Evolutionary conservation across 2,888 invertebrate species (phyloP).

Genomic region (Caenorhabditis sp.): DNA sequence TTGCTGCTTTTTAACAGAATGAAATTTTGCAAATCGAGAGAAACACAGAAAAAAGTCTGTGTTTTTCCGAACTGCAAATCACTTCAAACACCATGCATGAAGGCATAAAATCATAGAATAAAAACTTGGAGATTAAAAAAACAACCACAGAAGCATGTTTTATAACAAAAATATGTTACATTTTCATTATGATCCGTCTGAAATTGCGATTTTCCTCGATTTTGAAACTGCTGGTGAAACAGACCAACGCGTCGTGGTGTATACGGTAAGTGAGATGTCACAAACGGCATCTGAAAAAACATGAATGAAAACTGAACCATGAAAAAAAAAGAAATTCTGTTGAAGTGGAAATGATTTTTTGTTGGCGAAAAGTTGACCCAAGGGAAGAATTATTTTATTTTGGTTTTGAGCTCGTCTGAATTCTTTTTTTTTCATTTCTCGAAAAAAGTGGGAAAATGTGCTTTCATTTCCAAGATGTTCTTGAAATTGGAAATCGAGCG

Average conservation of each 20-base stretch:
- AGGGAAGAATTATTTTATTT: slow-evolving; percentile 6
- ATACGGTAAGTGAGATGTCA: slow-evolving; percentile 38
- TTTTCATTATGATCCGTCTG: slow-evolving; percentile 24
- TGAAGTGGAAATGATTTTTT: background rate
- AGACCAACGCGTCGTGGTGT: slow-evolving; percentile 29
- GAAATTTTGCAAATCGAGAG: too few species aligned
- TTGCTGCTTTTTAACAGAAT: background rate
- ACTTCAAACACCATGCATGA: background rate
- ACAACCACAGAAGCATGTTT: background rate
- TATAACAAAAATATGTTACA: slow-evolving; percentile 11
- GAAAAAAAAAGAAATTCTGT: slow-evolving; percentile 1
- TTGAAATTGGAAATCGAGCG: background rate
- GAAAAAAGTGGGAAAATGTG: background rate
- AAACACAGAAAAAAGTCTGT: too few species aligned
- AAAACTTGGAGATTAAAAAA: background rate
- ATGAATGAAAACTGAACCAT: background rate
- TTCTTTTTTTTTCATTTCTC: slow-evolving; percentile 4
- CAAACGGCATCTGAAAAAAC: slow-evolving; percentile 41
- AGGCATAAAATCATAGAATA: too few species aligned
- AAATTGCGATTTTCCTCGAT: background rate
- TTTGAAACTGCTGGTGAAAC: slow-evolving; percentile 4
- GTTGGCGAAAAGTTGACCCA: slow-evolving; percentile 25
- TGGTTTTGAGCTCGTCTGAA: background rate
- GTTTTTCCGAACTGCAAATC: too few species aligned
- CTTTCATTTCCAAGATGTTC: background rate